A percentile compares a stretch with the other conserved stretches of the same genome.
These are phyloP conservation scores for Euleptes europaea DNA, from an alignment of 2,113 vertebrate species.

Conservation along the genomic window DNA sequence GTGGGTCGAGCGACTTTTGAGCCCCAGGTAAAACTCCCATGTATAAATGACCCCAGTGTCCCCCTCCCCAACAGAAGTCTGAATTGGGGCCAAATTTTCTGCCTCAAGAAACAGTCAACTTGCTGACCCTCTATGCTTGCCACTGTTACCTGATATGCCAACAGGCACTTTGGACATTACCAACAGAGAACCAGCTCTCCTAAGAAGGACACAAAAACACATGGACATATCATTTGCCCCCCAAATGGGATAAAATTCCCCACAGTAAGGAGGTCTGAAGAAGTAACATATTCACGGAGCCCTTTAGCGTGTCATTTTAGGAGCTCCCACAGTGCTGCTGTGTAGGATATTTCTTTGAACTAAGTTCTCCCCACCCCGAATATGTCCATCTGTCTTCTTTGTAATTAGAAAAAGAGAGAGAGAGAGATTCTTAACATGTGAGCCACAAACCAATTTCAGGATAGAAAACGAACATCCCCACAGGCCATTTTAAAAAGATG, in stretches of 20 bases:
- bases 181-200: neutral
- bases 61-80: neutral
- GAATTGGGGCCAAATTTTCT: neutral
- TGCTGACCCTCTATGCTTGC: neutral
- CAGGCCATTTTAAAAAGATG: conserved; percentile 29
- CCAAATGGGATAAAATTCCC: neutral
- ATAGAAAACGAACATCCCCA: conserved; percentile 21
- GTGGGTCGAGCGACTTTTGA: too few relatives aligned
- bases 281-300: neutral
- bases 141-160: neutral
- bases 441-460: neutral
- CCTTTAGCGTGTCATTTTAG: neutral
- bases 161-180: fast-evolving
- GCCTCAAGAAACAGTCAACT: neutral
- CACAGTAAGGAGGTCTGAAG: neutral
- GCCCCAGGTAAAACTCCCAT: too few relatives aligned
- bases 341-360: neutral
- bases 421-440: neutral
- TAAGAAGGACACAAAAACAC: fast-evolving
- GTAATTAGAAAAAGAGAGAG: neutral
- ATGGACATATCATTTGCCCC: neutral
- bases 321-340: neutral
- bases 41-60: too few relatives aligned
- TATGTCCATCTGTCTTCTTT: conserved; percentile 14
- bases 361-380: neutral